Base-by-base conservation (phyloP, 2,797 vertebrate genomes). In the Bradypodion pumilum region DNA sequence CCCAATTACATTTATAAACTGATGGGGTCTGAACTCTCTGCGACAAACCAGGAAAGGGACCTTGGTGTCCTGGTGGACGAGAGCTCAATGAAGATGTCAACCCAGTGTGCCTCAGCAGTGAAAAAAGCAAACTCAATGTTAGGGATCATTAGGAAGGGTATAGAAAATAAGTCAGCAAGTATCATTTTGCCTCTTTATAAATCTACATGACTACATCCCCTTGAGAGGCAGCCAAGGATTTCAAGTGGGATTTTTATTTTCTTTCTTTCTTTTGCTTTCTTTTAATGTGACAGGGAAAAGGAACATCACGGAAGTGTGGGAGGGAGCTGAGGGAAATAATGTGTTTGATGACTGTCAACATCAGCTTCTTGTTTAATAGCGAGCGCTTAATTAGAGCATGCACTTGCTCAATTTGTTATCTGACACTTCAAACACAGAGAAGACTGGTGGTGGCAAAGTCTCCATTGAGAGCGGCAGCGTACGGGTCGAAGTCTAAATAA, bases 351-450 rank as follows among this genome's bases (percentile, higher is more conserved):
- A 42, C 35, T 68, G 81, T 75, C 81, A 68, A 76, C 40, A 40
- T 25, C 44, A 21, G 46, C 81, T 5, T 19, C 44, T 82, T 37
- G 23, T 49, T 82, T 65, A 75, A 82, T 40, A 66, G 63, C 35
- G 2, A 29, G 19, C 15, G 27, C 62, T 76, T 83, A 75, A 83
- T 83, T 75, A 68, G 27, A 52, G 46, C 62, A 46, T 52, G 35
- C 19, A 66, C 62, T 83, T 66, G 32, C 49, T 83, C 68, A 68
- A 83, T 65, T 44, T 52, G 80, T 74, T 74, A 65, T 74, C 56
- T 82, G 70, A 74, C 80, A 74, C 80, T 82, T 37, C 70, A 63
- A 65, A 72, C 70, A 49, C 72, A 37, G 72, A 37, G 80, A 27
- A 37, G 72, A 65, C 49, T 70, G 32, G 35, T 29, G 60, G 80